Evolutionary conservation across 2,888 invertebrate species (phyloP).

Genomic region (Agrilus mali): DNA sequence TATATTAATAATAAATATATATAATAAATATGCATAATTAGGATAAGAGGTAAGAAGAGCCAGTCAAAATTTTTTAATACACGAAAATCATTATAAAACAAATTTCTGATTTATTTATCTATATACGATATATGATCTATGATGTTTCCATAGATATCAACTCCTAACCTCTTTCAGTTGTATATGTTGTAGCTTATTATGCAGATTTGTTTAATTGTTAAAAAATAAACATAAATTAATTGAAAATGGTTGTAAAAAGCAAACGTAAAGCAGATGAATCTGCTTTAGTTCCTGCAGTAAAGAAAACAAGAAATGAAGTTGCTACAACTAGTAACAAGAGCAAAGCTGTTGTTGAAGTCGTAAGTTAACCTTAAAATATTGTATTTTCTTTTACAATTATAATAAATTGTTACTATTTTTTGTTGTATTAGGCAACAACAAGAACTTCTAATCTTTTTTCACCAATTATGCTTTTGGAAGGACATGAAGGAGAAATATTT

Average conservation of each 20-base stretch:
- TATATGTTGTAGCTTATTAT: no score
- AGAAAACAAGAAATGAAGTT: slow-evolving; percentile 59
- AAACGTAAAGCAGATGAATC: slow-evolving; percentile 53
- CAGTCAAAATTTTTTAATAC: no score
- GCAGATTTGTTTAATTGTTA: slow-evolving; percentile 1
- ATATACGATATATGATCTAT: no score
- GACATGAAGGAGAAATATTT: slow-evolving; percentile 95
- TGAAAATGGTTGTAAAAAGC: slow-evolving; percentile 33
- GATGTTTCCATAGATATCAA: no score
- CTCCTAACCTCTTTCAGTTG: no score
- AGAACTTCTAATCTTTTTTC: slow-evolving; percentile 81
- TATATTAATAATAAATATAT: no score
- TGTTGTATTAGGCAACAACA: slow-evolving; percentile 7
- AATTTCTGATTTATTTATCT: no score
- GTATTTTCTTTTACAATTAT: slow-evolving; percentile 1
- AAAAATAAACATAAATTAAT: background rate
- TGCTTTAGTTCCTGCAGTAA: slow-evolving; percentile 47
- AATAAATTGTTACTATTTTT: background rate
- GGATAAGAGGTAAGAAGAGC: no score
- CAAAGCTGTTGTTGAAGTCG: slow-evolving; percentile 62
- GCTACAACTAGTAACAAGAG: slow-evolving; percentile 58
- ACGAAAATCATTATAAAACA: no score
- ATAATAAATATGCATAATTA: no score
- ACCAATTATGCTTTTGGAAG: slow-evolving; percentile 92
- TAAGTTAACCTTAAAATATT: slow-evolving; percentile 32